Evolutionary conservation across 2,113 vertebrate genomes (phyloP), one percentile per base, ranked within the genome.

Genomic region (Capreolus pygargus): DNA sequence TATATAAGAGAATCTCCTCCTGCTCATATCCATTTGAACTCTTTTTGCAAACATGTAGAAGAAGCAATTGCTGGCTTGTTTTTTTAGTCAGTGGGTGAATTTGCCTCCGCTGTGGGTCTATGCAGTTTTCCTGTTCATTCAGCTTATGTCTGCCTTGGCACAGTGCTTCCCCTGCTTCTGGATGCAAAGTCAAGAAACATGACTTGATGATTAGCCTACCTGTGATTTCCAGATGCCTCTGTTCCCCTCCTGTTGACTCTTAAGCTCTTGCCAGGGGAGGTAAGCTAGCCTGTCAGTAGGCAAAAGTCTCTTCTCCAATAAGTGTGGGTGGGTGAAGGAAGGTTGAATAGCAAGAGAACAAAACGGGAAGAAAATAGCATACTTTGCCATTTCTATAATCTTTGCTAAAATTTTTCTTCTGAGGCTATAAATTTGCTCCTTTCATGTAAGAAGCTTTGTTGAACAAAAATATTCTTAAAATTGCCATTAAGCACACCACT

Each of bases 391-490:
- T 95, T 95, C 70, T 82, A 16, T 84, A 91, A 94, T 70, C 86
- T 96, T 89, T 60, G 78, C 64, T 81, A 55, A 76, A 45, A 61
- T 33, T 89, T 94, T 84, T 67, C 88, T 97, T 98, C 89, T 81
- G 52, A 96, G 61, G 83, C 16, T 67, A 21, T 89, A 91, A 61
- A 79, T 97, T 83, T 81, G 58, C 79, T 96, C 84, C 57, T 93
- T 96, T 97, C 70, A 45, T 93, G 86, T 85, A 88, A 60, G n/a
- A 91, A 76, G 33, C 33, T 95, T 81, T 93, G 78, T 74, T 94
- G 91, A 92, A 93, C 93, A 92, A 89, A 95, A 95, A 39, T 96
- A 87, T 86, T 95, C 90, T 95, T 84, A 86, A 74, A 91, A 45
- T 91, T 91, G 74, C 33, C 83, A 39, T 81, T 36, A 91, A 87